Evolutionary conservation across 2,113 vertebrate genomes (phyloP).

Genomic region (Cnemophilus loriae): DNA sequence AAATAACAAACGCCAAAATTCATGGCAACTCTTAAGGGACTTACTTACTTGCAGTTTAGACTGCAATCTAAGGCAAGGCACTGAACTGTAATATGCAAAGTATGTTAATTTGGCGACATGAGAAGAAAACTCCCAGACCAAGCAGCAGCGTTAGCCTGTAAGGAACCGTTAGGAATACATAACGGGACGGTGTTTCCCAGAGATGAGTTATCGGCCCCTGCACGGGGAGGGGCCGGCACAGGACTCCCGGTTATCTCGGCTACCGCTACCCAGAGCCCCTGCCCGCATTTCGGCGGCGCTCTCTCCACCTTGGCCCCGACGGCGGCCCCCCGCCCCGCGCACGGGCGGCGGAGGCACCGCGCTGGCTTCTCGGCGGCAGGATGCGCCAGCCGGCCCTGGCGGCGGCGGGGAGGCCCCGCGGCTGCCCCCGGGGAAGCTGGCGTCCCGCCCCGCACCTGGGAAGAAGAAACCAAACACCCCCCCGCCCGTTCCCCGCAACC

Average conservation of each 20-base stretch:
- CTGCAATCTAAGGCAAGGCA: constrained; percentile 59
- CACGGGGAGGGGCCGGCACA: neutral
- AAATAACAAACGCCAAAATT: constrained; percentile 63
- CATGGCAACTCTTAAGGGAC: constrained; percentile 64
- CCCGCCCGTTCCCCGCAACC: neutral
- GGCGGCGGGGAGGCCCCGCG: neutral
- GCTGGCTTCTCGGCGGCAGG: neutral
- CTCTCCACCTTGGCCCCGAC: too few relatives aligned
- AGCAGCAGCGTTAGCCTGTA: constrained; percentile 17
- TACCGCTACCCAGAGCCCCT: neutral
- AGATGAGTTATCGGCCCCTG: neutral
- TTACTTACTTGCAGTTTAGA: constrained; percentile 53
- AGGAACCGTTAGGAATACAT: constrained; percentile 24
- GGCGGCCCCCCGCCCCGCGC: neutral
- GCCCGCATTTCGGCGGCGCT: too few relatives aligned
- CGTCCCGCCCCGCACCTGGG: neutral
- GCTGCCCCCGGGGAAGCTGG: neutral
- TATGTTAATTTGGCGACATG: constrained; percentile 11
- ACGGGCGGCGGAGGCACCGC: neutral
- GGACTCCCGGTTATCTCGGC: neutral
- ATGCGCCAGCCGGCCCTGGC: neutral
- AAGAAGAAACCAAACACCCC: neutral
- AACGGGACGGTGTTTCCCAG: neutral
- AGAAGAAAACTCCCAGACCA: neutral
- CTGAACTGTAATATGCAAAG: constrained; percentile 50